Evolutionary conservation across 1,140 invertebrate genomes (phyloP).

Genomic region (Conus ventricosus): DNA sequence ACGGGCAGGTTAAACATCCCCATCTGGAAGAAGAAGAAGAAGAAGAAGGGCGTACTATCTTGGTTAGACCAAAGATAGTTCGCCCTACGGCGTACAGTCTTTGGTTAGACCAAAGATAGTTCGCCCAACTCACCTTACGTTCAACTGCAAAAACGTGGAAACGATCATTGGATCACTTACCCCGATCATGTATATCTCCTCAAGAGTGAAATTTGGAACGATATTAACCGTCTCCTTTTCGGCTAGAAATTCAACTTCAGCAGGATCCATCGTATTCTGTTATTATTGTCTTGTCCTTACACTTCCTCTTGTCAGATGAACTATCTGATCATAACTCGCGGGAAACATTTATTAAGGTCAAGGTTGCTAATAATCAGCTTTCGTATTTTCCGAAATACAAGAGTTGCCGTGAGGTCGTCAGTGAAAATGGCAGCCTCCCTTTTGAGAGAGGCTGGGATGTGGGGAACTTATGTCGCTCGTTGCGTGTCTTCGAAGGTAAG

Average conservation of each 20-base stretch:
- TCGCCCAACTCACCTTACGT: too few species aligned
- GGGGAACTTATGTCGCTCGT: slow-evolving; percentile 19
- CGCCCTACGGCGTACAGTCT: too few species aligned
- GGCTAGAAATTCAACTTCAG: slow-evolving; percentile 93
- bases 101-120: too few species aligned
- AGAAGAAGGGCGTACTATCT: too few species aligned
- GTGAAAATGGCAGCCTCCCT: slow-evolving; percentile 47
- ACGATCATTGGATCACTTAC: slow-evolving; percentile 55
- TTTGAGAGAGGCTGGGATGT: slow-evolving; percentile 39
- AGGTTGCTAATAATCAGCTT: neutral
- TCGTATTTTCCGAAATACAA: neutral
- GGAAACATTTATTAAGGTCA: slow-evolving; percentile 18
- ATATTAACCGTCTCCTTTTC: slow-evolving; percentile 90
- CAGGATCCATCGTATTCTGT: slow-evolving; percentile 76
- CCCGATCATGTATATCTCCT: slow-evolving; percentile 78
- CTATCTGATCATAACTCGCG: slow-evolving; percentile 10
- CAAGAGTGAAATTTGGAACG: slow-evolving; percentile 93
- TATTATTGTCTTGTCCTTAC: neutral
- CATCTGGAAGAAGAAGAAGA: too few species aligned
- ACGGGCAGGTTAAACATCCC: too few species aligned
- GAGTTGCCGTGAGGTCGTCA: slow-evolving; percentile 2
- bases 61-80: too few species aligned
- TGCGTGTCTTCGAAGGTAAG: slow-evolving; percentile 24
- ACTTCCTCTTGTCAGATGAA: too few species aligned
- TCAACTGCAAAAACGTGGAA: too few species aligned